These are phyloP conservation scores for Paracyclopina nana DNA, from an alignment of 1,140 invertebrate genomes.

Conservation along the genomic window DNA sequence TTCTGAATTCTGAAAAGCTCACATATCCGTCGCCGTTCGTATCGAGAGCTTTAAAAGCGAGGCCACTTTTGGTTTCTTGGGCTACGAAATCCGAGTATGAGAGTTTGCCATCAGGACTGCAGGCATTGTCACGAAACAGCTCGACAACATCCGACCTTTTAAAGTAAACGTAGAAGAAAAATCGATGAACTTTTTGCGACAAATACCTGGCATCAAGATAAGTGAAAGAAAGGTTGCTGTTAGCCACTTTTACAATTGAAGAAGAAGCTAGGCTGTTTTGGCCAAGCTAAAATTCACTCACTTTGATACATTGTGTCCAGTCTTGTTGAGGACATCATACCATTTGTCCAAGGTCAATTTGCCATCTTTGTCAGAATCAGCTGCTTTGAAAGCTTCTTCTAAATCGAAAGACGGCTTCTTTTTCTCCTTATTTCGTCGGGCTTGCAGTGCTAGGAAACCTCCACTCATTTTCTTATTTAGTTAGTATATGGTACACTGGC, in stretches of 20 bases:
- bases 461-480: background rate
- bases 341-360: background rate
- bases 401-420: background rate
- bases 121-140: background rate
- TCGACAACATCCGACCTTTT: background rate
- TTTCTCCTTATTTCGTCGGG: background rate
- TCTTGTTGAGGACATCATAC: background rate
- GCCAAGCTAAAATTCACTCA: too few relatives aligned
- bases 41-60: constrained; percentile 5
- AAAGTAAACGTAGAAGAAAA: too few relatives aligned
- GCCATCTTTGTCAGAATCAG: background rate
- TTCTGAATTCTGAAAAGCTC: background rate
- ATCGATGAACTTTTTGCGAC: too few relatives aligned
- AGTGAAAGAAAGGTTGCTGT: too few relatives aligned
- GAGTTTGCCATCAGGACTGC: background rate
- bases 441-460: constrained; percentile 1
- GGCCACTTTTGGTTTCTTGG: background rate
- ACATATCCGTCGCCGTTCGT: constrained; percentile 3
- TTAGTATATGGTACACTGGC: too few relatives aligned
- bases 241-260: too few relatives aligned
- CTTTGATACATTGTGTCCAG: constrained; percentile 3
- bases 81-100: background rate
- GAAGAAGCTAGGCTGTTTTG: too few relatives aligned
- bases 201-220: too few relatives aligned
- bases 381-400: constrained; percentile 3